These are phyloP conservation scores for Eilema griseolum DNA, from an alignment of 2,888 invertebrate genomes.

Conservation along the genomic window DNA sequence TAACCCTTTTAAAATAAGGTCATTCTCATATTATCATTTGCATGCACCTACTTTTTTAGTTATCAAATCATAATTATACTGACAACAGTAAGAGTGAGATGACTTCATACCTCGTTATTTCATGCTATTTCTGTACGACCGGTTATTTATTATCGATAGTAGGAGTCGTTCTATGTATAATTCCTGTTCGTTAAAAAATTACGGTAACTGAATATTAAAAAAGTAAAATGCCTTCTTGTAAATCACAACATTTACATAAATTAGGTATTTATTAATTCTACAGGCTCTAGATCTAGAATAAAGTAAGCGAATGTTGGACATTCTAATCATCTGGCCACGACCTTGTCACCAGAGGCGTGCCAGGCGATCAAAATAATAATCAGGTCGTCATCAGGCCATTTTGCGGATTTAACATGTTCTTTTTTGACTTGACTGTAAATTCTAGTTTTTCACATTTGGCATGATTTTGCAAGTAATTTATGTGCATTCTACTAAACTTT, in stretches of 20 bases:
- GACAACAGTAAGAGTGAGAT: neutral
- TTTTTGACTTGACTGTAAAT: neutral
- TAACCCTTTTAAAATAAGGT: slow-evolving; percentile 3
- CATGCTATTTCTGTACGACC: slow-evolving; percentile 1
- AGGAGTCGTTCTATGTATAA: neutral
- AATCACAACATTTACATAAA: neutral
- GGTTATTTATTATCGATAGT: slow-evolving; percentile 1
- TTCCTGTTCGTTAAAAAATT: neutral
- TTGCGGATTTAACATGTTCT: neutral
- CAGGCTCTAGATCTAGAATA: neutral
- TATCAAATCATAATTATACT: slow-evolving; percentile 1
- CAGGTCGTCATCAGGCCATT: neutral
- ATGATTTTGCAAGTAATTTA: neutral
- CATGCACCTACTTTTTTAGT: neutral
- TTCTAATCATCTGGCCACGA: neutral
- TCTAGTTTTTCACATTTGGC: neutral
- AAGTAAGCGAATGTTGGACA: neutral
- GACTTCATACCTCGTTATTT: neutral
- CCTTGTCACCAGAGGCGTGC: neutral
- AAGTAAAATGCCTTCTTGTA: neutral
- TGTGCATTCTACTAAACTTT: neutral
- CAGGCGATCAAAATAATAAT: neutral
- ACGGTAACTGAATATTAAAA: neutral
- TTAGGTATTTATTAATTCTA: neutral
- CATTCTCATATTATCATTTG: neutral